Evolutionary conservation across 2,888 invertebrate genomes (phyloP).

Genomic region (Prosopocoilus inquinatus): DNA sequence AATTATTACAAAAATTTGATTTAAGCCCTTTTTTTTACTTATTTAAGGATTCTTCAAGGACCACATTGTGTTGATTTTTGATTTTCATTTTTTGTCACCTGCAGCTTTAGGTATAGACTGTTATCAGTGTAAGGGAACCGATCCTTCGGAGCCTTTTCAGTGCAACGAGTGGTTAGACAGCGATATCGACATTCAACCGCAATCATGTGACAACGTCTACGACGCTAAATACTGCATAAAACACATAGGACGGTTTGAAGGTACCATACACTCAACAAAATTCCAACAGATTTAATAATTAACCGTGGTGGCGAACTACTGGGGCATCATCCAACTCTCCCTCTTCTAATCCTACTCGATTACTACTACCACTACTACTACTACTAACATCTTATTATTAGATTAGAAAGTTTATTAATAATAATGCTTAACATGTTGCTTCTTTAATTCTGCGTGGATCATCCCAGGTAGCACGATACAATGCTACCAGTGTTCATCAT

Average conservation of each 20-base stretch:
- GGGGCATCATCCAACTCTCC: neutral
- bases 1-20: no score
- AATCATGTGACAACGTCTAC: conserved; percentile 76
- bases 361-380: conserved; percentile 5
- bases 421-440: conserved; percentile 9
- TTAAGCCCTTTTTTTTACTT: no score
- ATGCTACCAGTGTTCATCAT: conserved; percentile 79
- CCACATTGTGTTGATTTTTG: no score
- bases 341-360: neutral
- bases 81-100: conserved; percentile 35
- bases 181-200: conserved; percentile 63
- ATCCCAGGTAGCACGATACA: conserved; percentile 52
- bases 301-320: neutral
- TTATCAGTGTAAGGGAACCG: conserved; percentile 86
- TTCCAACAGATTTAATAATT: no score
- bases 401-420: neutral
- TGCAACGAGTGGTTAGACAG: conserved; percentile 74
- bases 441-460: conserved; percentile 26
- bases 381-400: conserved; percentile 7
- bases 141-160: conserved; percentile 72
- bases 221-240: conserved; percentile 89
- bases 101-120: conserved; percentile 71
- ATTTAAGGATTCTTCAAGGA: no score
- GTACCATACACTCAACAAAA: conserved; percentile 53
- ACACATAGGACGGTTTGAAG: conserved; percentile 88